A percentile compares a stretch with the other conserved stretches of the same genome.
Evolutionary conservation across 92 coral and sea anemone species (phyloP).

Genomic region (Nematostella vectensis): DNA sequence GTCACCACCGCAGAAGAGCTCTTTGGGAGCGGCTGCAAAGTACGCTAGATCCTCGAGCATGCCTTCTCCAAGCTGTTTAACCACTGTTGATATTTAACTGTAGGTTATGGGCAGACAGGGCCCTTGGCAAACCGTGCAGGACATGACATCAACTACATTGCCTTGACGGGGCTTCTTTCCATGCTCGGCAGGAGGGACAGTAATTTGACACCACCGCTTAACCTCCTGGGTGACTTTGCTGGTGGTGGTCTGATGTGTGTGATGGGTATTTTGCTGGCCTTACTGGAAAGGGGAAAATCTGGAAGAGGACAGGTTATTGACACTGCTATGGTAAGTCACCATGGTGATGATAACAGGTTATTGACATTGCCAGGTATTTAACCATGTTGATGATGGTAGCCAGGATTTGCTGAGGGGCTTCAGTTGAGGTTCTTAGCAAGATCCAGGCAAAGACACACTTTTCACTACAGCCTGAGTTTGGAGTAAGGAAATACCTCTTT

Average conservation of each 20-base stretch:
- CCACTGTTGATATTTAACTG: no score
- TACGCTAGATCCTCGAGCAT: no score
- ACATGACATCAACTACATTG: slow-evolving; percentile 90
- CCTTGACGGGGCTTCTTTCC: slow-evolving; percentile 71
- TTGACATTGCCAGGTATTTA: background rate
- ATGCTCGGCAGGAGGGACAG: slow-evolving; percentile 64
- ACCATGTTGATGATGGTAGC: background rate
- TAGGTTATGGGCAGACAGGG: slow-evolving; percentile 92
- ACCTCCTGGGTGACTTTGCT: slow-evolving; percentile 87
- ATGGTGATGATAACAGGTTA: no score
- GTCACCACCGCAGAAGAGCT: no score
- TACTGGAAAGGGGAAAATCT: slow-evolving; percentile 77
- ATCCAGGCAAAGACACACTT: no score
- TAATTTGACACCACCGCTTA: slow-evolving; percentile 77
- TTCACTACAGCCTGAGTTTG: no score
- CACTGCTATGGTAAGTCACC: slow-evolving; percentile 69
- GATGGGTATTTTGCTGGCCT: slow-evolving; percentile 83
- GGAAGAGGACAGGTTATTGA: slow-evolving; percentile 97
- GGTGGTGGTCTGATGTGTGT: slow-evolving; percentile 88
- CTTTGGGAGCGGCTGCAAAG: no score
- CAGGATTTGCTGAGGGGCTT: background rate
- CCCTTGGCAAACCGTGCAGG: slow-evolving; percentile 63
- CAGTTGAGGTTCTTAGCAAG: no score
- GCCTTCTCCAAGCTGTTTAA: no score
- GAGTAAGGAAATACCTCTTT: no score